Conservation (phyloP, 2,888 invertebrate genomes). For the Agrotis clavis region DNA sequence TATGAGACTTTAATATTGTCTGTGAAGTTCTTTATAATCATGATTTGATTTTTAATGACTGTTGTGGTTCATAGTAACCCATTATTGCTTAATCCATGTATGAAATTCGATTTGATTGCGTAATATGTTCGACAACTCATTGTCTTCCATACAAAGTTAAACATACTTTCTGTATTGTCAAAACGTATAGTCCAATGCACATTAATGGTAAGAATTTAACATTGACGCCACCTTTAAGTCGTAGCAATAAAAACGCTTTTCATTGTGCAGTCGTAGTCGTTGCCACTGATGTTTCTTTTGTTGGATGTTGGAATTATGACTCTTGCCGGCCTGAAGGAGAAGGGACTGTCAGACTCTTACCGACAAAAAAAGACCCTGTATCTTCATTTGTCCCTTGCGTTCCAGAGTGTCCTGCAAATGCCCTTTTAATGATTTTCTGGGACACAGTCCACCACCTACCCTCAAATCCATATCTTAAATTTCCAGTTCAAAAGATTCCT, state of each 20-base stretch:
- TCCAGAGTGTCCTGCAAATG: no score
- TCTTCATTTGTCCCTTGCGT: no score
- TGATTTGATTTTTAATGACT: constrained; percentile 26
- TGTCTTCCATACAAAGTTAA: constrained; percentile 5
- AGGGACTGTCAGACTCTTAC: no score
- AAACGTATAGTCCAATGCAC: not conserved
- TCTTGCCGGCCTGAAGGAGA: no score
- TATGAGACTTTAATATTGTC: constrained; percentile 4
- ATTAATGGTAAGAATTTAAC: not conserved
- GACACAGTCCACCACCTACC: no score
- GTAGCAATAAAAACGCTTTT: not conserved
- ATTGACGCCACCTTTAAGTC: not conserved
- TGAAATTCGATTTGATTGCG: not conserved
- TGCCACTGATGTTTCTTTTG: no score
- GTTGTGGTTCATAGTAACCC: not conserved
- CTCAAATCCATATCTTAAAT: no score
- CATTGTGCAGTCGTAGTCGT: not conserved
- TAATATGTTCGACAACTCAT: not conserved
- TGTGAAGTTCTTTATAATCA: constrained; percentile 11
- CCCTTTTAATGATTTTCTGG: no score
- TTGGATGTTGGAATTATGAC: no score
- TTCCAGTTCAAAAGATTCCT: no score
- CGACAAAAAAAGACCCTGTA: no score
- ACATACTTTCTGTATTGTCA: not conserved
- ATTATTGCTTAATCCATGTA: not conserved